Percentiles rank a stretch among this genome's conserved stretches.
Conservation (phyloP, 2,113 vertebrate species). For the Phyllostomus hastatus region DNA sequence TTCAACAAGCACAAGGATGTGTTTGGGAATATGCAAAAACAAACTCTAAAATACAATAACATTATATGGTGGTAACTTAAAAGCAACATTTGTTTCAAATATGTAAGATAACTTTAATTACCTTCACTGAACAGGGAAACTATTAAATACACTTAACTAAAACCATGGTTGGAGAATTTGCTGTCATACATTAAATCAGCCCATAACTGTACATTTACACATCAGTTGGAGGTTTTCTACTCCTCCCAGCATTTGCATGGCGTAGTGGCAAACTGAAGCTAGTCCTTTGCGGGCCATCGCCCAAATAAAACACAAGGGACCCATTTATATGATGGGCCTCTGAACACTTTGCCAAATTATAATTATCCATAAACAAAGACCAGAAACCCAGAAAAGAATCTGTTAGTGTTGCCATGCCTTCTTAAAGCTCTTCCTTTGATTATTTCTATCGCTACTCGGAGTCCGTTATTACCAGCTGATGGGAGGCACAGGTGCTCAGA, state of each 20-base stretch:
- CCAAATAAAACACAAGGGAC: conserved; percentile 37
- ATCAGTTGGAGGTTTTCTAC: background rate
- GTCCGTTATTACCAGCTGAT: conserved; percentile 77
- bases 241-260: background rate
- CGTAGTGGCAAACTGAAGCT: background rate
- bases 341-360: conserved; percentile 71
- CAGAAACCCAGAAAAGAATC: conserved; percentile 75
- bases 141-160: background rate
- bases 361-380: conserved; percentile 73
- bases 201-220: background rate
- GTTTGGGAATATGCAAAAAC: background rate
- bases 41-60: background rate
- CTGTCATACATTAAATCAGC: background rate
- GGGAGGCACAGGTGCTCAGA: conserved; percentile 74
- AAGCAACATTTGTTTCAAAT: background rate
- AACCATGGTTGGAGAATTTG: background rate
- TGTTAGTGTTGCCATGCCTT: conserved; percentile 69
- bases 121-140: background rate
- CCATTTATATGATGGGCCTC: background rate
- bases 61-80: background rate
- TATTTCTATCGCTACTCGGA: conserved; percentile 78
- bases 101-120: background rate
- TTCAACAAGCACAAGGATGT: background rate
- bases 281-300: background rate
- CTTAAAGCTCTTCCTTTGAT: conserved; percentile 76